phyloP scores from a whole-genome alignment of 2,797 vertebrate species.

The Pterois miles region DNA sequence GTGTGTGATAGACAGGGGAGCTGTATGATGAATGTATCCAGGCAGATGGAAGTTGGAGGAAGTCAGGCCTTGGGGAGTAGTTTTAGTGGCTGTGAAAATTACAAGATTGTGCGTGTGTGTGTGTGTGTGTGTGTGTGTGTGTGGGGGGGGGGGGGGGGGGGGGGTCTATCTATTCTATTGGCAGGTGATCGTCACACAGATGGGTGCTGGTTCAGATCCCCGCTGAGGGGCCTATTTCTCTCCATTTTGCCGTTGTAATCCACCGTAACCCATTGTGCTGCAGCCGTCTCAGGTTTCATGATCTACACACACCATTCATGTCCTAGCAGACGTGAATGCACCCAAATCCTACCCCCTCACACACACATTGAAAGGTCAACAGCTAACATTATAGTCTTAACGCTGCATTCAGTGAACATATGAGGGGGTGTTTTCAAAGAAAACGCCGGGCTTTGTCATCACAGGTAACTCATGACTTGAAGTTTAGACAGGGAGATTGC shows the following conservation, averaged over 20 bases:
- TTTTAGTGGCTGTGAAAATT: conserved; percentile 64
- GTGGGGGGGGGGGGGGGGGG: background rate
- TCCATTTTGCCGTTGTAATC: conserved; percentile 52
- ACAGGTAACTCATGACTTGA: background rate
- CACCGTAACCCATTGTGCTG: conserved; percentile 54
- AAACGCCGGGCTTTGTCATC: background rate
- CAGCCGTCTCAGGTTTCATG: conserved; percentile 60
- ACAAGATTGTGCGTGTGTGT: conserved; percentile 36
- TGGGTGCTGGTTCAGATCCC: conserved; percentile 71
- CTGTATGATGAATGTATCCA: conserved; percentile 66
- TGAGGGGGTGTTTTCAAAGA: conserved; percentile 4
- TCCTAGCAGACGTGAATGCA: conserved; percentile 28
- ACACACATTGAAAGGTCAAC: conserved; percentile 40
- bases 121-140: conserved; percentile 1
- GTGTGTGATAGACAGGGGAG: conserved; percentile 61
- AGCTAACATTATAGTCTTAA: conserved; percentile 35
- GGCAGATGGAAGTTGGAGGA: conserved; percentile 72
- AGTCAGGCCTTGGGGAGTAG: conserved; percentile 60
- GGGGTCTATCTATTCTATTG: conserved; percentile 49
- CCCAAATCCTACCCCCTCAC: background rate
- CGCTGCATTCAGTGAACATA: conserved; percentile 17
- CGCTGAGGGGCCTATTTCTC: conserved; percentile 52
- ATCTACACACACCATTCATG: conserved; percentile 33
- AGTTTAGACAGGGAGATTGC: background rate
- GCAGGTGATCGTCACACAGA: conserved; percentile 66